Conservation (phyloP, 1,140 invertebrate genomes). For the Drosophila mauritiana region DNA sequence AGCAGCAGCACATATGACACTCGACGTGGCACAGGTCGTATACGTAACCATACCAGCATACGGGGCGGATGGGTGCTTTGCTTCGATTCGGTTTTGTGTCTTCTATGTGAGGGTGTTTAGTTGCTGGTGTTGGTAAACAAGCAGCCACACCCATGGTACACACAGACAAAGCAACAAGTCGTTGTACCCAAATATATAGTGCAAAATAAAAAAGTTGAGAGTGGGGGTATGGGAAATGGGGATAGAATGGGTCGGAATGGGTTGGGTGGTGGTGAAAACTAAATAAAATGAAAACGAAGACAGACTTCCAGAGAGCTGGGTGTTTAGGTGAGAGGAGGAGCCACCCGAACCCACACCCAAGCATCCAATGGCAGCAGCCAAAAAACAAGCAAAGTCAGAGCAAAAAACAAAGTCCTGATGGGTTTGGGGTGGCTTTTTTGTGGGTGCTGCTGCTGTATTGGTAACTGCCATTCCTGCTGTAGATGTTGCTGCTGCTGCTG, state of each 20-base stretch:
- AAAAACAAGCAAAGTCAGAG: conserved; percentile 64
- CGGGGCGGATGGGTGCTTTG: neutral
- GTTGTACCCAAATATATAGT: conserved; percentile 80
- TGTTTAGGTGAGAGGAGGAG: neutral
- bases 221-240: neutral
- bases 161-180: conserved; percentile 78
- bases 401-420: conserved; percentile 50
- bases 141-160: conserved; percentile 68
- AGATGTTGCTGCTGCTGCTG: conserved; percentile 4
- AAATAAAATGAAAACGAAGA: conserved; percentile 74
- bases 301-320: conserved; percentile 5
- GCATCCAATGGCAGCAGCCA: conserved; percentile 59
- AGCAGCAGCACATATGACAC: conserved; percentile 70
- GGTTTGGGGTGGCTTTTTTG: conserved; percentile 3
- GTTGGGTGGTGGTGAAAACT: conserved; percentile 27
- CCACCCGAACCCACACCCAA: conserved; percentile 30
- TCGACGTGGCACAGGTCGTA: conserved; percentile 66
- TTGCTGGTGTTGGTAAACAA: conserved; percentile 42
- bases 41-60: conserved; percentile 60
- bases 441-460: conserved; percentile 21
- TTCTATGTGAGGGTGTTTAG: conserved; percentile 1
- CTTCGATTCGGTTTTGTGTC: no score
- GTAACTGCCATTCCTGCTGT: conserved; percentile 18
- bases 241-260: neutral
- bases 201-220: conserved; percentile 29